These are phyloP conservation scores for Eulemur rufifrons DNA, from an alignment of 2,113 vertebrate species.

Conservation along the genomic window DNA sequence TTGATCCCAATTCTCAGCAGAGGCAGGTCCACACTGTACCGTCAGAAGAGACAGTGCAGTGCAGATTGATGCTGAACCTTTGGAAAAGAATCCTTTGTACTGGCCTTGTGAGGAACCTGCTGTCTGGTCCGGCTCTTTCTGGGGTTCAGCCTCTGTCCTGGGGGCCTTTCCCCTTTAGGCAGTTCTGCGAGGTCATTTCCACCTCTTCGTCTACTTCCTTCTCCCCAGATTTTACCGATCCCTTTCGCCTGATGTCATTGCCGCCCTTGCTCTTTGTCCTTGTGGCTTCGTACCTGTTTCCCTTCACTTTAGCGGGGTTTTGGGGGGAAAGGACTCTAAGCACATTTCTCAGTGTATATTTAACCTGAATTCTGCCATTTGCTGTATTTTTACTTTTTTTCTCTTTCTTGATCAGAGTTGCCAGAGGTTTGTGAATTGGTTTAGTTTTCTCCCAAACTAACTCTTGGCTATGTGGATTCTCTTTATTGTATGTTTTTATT, in stretches of 20 bases:
- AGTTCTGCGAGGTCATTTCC: rapidly evolving
- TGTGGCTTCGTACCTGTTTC: neutral
- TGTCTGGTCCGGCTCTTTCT: no score
- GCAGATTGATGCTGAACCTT: neutral
- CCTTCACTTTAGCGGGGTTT: neutral
- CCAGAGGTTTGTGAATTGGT: neutral
- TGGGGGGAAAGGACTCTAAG: neutral
- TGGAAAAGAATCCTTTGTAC: neutral
- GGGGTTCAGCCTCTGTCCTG: no score
- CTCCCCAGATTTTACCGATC: neutral
- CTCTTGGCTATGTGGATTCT: neutral
- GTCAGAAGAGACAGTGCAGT: neutral
- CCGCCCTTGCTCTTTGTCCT: neutral
- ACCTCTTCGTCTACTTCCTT: no score
- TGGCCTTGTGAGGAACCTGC: neutral
- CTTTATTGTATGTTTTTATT: neutral
- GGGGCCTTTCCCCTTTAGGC: neutral
- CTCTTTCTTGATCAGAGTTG: neutral
- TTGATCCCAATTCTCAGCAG: neutral
- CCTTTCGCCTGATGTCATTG: rapidly evolving
- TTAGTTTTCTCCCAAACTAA: neutral
- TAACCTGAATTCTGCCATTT: neutral
- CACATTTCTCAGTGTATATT: neutral
- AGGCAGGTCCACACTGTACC: neutral
- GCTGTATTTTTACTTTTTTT: neutral